phyloP scores from a whole-genome alignment of 2,797 vertebrate species.

The Balearica regulorum region DNA sequence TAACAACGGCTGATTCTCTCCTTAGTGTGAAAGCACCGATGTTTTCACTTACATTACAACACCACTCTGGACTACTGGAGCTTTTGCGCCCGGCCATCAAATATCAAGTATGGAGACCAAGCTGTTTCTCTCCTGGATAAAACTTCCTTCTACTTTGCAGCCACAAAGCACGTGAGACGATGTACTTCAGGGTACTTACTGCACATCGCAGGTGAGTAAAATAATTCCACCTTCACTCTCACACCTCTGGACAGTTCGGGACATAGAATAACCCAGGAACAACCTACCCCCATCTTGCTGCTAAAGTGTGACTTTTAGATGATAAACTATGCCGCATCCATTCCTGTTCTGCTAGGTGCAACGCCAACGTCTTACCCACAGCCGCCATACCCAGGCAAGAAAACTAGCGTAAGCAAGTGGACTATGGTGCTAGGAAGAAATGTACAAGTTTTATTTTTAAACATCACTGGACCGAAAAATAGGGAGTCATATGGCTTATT shows the following conservation, averaged over 20 bases:
- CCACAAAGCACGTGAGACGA: background rate
- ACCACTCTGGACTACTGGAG: background rate
- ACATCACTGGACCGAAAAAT: constrained; percentile 42
- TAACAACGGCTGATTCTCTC: background rate
- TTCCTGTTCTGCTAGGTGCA: background rate
- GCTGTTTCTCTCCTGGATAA: background rate
- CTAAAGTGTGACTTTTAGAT: background rate
- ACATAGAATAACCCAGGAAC: background rate
- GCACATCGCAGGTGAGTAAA: background rate
- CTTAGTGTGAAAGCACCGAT: background rate
- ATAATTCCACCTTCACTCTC: background rate
- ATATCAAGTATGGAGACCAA: background rate
- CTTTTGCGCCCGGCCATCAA: background rate
- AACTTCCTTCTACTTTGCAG: background rate
- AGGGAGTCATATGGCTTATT: constrained; percentile 51
- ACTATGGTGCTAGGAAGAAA: background rate
- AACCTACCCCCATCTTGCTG: background rate
- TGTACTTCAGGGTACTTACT: background rate
- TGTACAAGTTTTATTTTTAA: constrained; percentile 55
- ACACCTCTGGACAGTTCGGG: background rate
- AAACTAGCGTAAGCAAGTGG: background rate
- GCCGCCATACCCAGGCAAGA: background rate
- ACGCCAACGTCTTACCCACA: background rate
- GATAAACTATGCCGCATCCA: background rate
- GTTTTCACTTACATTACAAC: background rate